Percentiles rank a stretch among this genome's conserved stretches.
Conservation (phyloP, 1,140 invertebrate species). For the Drosophila seguyi region DNA sequence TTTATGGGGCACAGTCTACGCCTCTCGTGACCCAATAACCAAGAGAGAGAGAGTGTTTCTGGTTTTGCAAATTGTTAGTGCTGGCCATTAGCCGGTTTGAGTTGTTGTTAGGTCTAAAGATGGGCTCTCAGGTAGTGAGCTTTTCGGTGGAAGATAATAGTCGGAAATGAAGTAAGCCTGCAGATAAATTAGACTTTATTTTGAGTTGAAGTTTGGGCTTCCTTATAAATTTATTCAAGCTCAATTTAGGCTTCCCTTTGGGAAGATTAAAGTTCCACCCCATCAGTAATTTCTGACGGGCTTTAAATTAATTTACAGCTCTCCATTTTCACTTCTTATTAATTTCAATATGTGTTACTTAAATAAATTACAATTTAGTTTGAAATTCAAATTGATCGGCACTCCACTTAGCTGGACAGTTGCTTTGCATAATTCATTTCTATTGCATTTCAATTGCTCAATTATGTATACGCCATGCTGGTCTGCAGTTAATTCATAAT, state of each 20-base stretch:
- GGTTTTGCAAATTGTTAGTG: slow-evolving; percentile 26
- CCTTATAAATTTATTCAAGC: slow-evolving; percentile 3
- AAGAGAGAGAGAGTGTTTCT: slow-evolving; percentile 18
- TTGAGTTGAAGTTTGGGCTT: neutral
- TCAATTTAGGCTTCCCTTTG: neutral
- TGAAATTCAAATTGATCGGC: slow-evolving; percentile 36
- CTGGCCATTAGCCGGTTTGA: slow-evolving; percentile 45
- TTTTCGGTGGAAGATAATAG: slow-evolving; percentile 1
- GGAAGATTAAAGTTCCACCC: neutral
- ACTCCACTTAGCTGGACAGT: slow-evolving; percentile 37
- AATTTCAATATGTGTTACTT: slow-evolving; percentile 26
- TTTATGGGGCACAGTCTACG: slow-evolving; percentile 26
- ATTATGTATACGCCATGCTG: slow-evolving; percentile 65
- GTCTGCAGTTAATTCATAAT: slow-evolving; percentile 32
- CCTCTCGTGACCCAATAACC: slow-evolving; percentile 26
- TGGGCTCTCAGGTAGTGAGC: slow-evolving; percentile 19
- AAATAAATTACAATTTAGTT: slow-evolving; percentile 41
- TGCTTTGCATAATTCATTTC: slow-evolving; percentile 69
- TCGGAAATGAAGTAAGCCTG: neutral
- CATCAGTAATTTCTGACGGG: neutral
- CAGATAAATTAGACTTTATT: slow-evolving; percentile 3
- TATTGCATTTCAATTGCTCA: slow-evolving; percentile 55
- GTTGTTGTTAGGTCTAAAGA: slow-evolving; percentile 16
- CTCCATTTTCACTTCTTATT: slow-evolving; percentile 19
- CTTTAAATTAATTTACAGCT: slow-evolving; percentile 9